Conservation (phyloP, 2,797 vertebrate genomes). For the Chaetodon trifasciatus region DNA sequence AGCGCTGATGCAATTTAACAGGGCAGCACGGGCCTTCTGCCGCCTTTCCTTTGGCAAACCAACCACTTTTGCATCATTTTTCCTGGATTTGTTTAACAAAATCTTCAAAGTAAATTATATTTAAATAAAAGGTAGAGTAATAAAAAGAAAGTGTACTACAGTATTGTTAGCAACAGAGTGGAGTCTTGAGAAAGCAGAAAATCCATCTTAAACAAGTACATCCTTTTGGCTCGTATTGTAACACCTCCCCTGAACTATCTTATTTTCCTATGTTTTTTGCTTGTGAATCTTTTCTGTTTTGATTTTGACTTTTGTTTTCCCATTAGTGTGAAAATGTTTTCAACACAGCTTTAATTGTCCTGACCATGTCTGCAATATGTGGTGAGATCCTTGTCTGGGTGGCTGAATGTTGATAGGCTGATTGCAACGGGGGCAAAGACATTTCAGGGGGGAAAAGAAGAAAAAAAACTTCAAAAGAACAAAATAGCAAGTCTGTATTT, state of each 20-base stretch:
- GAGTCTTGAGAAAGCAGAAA: constrained; percentile 90
- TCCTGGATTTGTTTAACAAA: constrained; percentile 93
- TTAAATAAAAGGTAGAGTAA: constrained; percentile 96
- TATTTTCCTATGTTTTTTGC: constrained; percentile 81
- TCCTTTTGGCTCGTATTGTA: constrained; percentile 94
- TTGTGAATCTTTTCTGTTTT: constrained; percentile 87
- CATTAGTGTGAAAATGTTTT: constrained; percentile 88
- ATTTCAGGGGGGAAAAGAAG: constrained; percentile 86
- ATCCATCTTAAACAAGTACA: constrained; percentile 82
- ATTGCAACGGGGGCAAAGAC: constrained; percentile 86
- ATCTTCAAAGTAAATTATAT: constrained; percentile 98
- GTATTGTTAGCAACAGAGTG: constrained; percentile 95
- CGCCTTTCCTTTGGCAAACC: constrained; percentile 90
- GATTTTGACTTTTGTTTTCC: constrained; percentile 82
- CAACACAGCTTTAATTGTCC: constrained; percentile 93
- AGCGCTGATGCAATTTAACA: constrained; percentile 95
- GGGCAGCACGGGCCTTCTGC: constrained; percentile 88
- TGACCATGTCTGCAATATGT: constrained; percentile 83
- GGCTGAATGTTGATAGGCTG: constrained; percentile 89
- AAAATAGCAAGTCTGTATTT: constrained; percentile 94
- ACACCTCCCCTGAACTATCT: constrained; percentile 87
- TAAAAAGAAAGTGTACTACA: constrained; percentile 94
- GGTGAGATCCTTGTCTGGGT: constrained; percentile 80
- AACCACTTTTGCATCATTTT: constrained; percentile 88
- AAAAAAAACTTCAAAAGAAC: constrained; percentile 80